These are phyloP conservation scores for Perdita meconis DNA, from an alignment of 2,888 invertebrate species.

Conservation along the genomic window DNA sequence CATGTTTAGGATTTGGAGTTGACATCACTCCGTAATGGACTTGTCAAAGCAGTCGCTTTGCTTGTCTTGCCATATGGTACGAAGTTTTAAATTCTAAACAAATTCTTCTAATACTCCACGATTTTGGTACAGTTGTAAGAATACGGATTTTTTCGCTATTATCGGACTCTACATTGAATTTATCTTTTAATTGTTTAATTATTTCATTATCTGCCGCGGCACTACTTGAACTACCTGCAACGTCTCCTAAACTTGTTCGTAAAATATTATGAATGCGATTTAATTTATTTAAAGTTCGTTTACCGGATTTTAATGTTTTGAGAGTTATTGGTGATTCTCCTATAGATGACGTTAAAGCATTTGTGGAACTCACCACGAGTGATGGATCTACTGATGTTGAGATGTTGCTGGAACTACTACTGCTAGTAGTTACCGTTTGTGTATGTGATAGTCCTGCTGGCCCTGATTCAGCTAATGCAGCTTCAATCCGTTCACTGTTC, in stretches of 20 bases:
- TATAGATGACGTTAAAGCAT: neutral
- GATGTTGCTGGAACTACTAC: neutral
- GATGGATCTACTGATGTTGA: neutral
- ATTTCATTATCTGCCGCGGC: neutral
- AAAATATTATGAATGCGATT: neutral
- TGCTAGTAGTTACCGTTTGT: neutral
- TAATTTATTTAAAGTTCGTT: neutral
- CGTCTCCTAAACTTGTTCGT: neutral
- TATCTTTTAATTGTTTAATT: neutral
- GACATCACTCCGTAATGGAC: neutral
- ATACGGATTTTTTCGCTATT: conserved; percentile 1
- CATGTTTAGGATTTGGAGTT: conserved; percentile 3
- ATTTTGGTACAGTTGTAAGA: neutral
- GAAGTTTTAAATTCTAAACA: neutral
- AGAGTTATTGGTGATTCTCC: neutral
- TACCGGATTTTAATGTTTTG: neutral
- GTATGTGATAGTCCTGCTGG: neutral
- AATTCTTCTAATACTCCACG: neutral
- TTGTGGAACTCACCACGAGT: neutral
- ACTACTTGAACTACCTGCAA: neutral
- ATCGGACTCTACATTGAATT: neutral
- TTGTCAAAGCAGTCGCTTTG: neutral
- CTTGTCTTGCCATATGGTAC: neutral
- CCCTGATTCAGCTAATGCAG: neutral
- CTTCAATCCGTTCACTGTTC: neutral